A percentile compares a stretch with the other conserved stretches of the same genome.
Evolutionary conservation across 2,113 vertebrate species (phyloP).

Genomic region (Centropus unirufus): DNA sequence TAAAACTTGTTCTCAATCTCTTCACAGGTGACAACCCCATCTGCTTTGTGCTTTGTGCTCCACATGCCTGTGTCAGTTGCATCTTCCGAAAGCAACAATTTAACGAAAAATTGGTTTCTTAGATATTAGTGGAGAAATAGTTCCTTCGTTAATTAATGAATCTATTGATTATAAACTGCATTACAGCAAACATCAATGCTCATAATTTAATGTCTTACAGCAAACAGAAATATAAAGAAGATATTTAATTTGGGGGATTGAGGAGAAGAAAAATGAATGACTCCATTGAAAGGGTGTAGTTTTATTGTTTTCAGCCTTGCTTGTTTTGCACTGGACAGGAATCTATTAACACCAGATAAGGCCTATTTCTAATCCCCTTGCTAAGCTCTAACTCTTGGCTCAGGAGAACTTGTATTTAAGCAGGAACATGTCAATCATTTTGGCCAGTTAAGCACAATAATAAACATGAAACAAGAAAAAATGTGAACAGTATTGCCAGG

Average conservation of each 20-base stretch:
- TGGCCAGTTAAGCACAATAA: slow-evolving; percentile 28
- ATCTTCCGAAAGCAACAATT: slow-evolving; percentile 3
- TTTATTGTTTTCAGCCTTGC: neutral
- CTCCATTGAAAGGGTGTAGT: neutral
- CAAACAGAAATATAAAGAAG: neutral
- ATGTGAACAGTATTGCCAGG: neutral
- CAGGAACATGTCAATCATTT: slow-evolving; percentile 37
- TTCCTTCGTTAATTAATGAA: neutral
- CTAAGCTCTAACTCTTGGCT: neutral
- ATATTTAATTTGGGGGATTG: neutral
- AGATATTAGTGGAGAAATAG: neutral
- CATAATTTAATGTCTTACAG: neutral
- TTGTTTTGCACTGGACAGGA: slow-evolving; percentile 5
- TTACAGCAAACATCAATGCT: neutral
- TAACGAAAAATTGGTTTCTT: neutral
- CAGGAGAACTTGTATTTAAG: slow-evolving; percentile 23
- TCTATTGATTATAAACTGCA: neutral
- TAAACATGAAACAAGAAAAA: slow-evolving; percentile 6
- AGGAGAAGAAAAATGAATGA: neutral
- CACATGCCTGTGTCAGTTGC: neutral
- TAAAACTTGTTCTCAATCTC: slow-evolving; percentile 26
- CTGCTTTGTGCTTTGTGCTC: neutral
- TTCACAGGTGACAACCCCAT: slow-evolving; percentile 37
- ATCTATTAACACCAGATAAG: slow-evolving; percentile 23
- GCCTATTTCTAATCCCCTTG: slow-evolving; percentile 8